A percentile compares a stretch with the other conserved stretches of the same genome.
phyloP scores from a whole-genome alignment of 2,113 vertebrate species.

The Myotis yumanensis region DNA sequence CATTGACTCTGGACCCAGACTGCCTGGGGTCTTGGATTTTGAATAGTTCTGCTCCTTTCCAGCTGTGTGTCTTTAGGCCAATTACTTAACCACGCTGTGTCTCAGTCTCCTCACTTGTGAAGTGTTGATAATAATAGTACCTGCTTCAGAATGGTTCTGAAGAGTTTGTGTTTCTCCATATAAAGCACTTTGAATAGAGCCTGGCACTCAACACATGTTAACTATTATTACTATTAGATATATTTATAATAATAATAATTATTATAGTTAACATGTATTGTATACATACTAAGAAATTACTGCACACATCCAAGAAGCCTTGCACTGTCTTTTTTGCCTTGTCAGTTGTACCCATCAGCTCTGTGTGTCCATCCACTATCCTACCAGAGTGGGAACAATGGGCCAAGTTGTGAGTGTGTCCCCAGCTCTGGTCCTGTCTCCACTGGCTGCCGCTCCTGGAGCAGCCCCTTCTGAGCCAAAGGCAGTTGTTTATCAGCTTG shows the following conservation, averaged over 20 bases:
- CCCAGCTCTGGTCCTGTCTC: not conserved
- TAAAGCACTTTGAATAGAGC: not conserved
- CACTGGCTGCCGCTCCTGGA: not conserved
- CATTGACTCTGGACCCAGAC: not conserved
- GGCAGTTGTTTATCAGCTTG: not conserved
- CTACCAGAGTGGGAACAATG: not conserved
- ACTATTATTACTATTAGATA: not conserved
- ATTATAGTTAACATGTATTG: not conserved
- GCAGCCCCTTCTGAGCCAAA: not conserved
- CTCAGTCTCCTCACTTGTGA: not conserved
- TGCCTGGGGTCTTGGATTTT: not conserved
- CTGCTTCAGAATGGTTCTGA: not conserved
- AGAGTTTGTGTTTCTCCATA: not conserved
- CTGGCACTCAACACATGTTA: not conserved
- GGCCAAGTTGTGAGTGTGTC: not conserved
- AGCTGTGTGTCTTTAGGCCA: not conserved
- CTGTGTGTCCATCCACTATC: not conserved
- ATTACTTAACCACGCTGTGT: not conserved
- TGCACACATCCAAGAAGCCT: not conserved
- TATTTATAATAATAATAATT: not conserved
- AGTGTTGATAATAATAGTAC: not conserved
- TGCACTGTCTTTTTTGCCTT: not conserved
- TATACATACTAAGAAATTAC: not conserved
- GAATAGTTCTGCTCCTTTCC: not conserved
- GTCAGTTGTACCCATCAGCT: not conserved